Conservation (phyloP, 2,888 invertebrate species). For the Julus scandinavius region DNA sequence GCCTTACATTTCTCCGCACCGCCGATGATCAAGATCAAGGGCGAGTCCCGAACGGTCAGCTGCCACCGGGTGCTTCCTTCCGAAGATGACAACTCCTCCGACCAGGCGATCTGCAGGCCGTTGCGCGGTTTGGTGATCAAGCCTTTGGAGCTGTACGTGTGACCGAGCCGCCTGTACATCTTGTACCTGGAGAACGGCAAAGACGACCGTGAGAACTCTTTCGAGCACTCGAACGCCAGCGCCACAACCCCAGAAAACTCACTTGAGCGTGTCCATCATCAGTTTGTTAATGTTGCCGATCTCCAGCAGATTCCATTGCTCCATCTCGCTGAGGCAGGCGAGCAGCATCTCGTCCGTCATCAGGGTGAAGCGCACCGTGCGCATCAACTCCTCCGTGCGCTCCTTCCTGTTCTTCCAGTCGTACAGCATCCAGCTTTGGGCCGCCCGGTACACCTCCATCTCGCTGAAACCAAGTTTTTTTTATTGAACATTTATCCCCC, state of each 20-base stretch:
- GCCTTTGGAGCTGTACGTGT: neutral
- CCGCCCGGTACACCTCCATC: neutral
- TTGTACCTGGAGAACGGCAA: neutral
- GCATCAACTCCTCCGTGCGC: neutral
- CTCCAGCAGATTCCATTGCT: neutral
- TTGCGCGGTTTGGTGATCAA: neutral
- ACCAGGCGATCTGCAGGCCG: neutral
- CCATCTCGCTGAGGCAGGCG: slow-evolving; percentile 11
- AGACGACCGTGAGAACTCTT: neutral
- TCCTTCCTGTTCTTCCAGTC: slow-evolving; percentile 7
- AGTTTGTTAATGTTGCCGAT: slow-evolving; percentile 1
- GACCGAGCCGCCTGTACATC: slow-evolving; percentile 24
- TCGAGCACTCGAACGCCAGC: too few species aligned
- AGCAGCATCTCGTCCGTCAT: slow-evolving; percentile 41
- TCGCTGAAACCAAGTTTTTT: neutral
- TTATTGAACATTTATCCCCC: too few species aligned
- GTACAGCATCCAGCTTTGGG: slow-evolving; percentile 36
- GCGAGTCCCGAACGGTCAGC: neutral
- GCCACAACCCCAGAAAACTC: neutral
- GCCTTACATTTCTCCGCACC: neutral
- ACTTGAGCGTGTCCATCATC: slow-evolving; percentile 43
- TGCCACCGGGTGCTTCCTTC: neutral
- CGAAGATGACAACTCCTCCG: neutral
- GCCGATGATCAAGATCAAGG: slow-evolving; percentile 36
- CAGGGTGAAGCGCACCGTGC: neutral